These are phyloP conservation scores for Manacus vitellinus DNA, from an alignment of 2,113 vertebrate species.

Conservation along the genomic window DNA sequence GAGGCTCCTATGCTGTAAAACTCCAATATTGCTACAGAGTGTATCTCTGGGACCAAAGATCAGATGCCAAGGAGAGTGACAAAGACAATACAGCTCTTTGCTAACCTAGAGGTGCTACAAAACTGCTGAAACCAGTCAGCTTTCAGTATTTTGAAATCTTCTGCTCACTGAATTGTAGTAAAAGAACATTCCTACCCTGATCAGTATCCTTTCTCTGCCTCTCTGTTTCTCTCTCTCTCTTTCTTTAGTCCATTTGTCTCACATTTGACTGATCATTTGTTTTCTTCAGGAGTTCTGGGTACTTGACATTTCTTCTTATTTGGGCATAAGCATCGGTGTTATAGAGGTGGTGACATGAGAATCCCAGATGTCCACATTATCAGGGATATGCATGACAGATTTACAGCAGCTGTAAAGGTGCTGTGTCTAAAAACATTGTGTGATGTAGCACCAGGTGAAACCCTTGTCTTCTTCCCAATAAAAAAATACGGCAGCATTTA, in stretches of 20 bases:
- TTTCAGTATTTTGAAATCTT: background rate
- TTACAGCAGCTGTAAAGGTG: background rate
- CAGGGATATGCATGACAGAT: background rate
- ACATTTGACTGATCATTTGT: background rate
- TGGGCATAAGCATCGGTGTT: background rate
- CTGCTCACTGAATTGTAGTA: background rate
- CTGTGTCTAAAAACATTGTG: background rate
- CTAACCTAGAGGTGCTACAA: background rate
- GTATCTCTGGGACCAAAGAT: background rate
- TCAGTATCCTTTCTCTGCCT: background rate
- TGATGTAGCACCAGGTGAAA: background rate
- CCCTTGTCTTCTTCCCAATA: background rate
- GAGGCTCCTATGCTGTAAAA: background rate
- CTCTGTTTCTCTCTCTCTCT: background rate
- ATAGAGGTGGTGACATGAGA: rapidly evolving
- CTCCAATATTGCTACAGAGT: background rate
- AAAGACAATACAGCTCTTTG: background rate
- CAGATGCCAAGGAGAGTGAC: background rate
- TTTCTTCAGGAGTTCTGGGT: background rate
- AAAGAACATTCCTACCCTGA: background rate
- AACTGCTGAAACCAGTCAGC: background rate
- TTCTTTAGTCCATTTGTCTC: background rate
- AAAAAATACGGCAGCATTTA: rapidly evolving
- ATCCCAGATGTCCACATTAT: background rate
- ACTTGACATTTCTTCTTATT: background rate